Base-by-base conservation (phyloP, 2,797 vertebrate genomes). In the Pterois miles region DNA sequence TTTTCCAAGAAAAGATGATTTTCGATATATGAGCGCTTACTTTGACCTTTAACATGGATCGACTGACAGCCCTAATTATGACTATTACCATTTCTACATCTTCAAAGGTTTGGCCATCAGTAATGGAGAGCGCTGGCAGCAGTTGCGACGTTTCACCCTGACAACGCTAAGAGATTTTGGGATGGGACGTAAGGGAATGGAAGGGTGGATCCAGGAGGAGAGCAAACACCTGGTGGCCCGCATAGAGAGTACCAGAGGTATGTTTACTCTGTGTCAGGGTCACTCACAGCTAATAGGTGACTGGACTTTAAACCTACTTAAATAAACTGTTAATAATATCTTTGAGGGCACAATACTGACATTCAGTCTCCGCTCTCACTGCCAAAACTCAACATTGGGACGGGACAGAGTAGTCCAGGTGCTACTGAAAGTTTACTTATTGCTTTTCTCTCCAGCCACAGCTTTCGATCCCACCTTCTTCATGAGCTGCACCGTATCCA, bases 161-260 rank as follows among this genome's bases (percentile, higher is more conserved):
- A 86, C 78, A 14, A 94, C 94, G 0, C 84, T 95, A 1, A 86
- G 88, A 86, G 94, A 95, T 86, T 95, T 95, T 31, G 95, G 94
- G 65, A 95, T 96, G 95, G 95, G 94, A 58, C 83, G 93, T 13
- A 94, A 92, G 23, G 86, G 87, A 53, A 95, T 95, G 93, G 94
- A 96, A 46, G 75, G 82, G 31, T 95, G 94, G 94, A 94, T 94
- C 74, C 88, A 89, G 69, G 93, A 95, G 64, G 94, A 95, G 86
- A 91, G 93, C 85, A 71, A 20, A 31, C 85, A 95, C 34, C 87
- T 94, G 66, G 22, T 85, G 18, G 74, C 71, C 0, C 76, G 62
- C 6, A 71, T 95, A 1, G 31, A 72, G 5, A 27, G 16, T 4
- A 89, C 76, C 1, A 88, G 90, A 46, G 83, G 91, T 90, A 13